phyloP scores from a whole-genome alignment of 2,888 invertebrate genomes.

The Epinotia ramella region DNA sequence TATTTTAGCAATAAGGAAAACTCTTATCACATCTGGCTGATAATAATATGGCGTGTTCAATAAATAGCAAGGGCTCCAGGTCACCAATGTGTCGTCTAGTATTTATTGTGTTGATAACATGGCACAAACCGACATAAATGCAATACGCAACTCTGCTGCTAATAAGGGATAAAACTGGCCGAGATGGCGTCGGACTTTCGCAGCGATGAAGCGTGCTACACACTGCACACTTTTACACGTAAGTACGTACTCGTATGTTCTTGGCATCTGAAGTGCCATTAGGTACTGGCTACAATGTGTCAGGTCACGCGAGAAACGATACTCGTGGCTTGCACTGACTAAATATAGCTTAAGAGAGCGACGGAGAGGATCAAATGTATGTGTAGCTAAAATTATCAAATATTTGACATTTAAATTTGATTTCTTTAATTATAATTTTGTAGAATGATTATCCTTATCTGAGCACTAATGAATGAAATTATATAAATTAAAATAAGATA shows the following conservation, averaged over 20 bases:
- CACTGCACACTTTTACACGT: background rate
- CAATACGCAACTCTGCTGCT: background rate
- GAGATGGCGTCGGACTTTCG: no score
- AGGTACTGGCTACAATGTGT: background rate
- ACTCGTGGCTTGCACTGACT: background rate
- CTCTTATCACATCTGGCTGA: no score
- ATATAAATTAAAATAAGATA: no score
- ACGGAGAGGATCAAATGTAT: no score
- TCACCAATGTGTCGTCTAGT: background rate
- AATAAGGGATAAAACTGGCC: no score
- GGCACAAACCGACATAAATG: background rate
- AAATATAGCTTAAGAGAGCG: background rate
- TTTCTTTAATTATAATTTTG: no score
- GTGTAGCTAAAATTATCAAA: no score
- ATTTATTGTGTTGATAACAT: background rate
- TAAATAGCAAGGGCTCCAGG: background rate
- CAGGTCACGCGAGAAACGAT: background rate
- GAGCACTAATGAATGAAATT: no score
- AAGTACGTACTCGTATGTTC: background rate
- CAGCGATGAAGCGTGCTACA: no score
- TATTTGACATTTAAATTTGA: no score
- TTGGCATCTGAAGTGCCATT: background rate
- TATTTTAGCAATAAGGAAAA: no score
- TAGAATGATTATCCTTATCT: no score
- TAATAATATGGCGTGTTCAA: background rate